These are phyloP conservation scores for Myotis planiceps DNA, from an alignment of 2,797 vertebrate genomes.

Conservation along the genomic window DNA sequence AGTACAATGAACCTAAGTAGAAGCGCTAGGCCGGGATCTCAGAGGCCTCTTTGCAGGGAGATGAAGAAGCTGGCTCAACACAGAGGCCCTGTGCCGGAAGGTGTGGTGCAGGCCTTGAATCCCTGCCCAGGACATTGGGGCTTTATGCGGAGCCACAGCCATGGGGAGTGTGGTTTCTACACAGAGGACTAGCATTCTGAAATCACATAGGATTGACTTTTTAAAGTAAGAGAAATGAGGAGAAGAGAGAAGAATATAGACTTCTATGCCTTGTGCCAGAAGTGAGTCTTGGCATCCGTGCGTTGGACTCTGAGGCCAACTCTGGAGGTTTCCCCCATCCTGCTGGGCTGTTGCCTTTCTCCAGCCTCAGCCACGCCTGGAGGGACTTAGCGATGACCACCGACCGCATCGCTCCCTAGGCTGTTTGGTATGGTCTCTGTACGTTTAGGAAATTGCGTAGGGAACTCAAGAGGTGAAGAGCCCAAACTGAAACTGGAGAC, in stretches of 20 bases:
- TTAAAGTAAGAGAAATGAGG: constrained; percentile 35
- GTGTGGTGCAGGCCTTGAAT: background rate
- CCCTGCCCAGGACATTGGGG: background rate
- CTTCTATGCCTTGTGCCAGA: background rate
- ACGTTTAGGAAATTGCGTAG: background rate
- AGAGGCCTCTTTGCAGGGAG: background rate
- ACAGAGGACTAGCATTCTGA: background rate
- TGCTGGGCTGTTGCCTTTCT: background rate
- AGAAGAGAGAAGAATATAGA: background rate
- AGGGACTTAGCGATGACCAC: constrained; percentile 58
- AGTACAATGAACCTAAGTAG: background rate
- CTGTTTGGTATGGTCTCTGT: background rate
- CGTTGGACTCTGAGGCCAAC: constrained; percentile 32
- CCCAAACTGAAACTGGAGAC: background rate
- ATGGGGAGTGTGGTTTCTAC: background rate
- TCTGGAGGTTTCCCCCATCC: constrained; percentile 33
- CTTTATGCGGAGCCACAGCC: background rate
- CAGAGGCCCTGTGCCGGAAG: background rate
- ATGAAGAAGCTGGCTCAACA: background rate
- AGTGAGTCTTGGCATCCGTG: background rate
- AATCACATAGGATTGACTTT: background rate
- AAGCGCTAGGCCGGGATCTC: no score
- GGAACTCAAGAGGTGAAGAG: background rate
- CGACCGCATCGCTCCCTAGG: constrained; percentile 1
- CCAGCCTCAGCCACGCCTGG: constrained; percentile 21